Evolutionary conservation across 2,797 vertebrate species (phyloP).

Genomic region (Pampus argenteus): DNA sequence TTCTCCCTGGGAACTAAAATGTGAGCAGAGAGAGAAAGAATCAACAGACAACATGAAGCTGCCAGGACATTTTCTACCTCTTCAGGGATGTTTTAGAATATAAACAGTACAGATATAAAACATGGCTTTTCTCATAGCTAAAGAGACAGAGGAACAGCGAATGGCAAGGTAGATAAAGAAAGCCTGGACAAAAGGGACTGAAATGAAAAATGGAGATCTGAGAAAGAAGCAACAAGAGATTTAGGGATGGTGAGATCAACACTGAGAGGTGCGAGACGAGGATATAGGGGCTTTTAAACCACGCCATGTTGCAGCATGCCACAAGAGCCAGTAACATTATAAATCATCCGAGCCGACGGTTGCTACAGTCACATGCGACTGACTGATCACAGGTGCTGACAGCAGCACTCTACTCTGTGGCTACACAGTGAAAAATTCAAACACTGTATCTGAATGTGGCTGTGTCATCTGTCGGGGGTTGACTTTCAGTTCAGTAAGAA

Average conservation of each 20-base stretch:
- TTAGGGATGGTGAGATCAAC: slow-evolving; percentile 38
- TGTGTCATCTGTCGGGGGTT: slow-evolving; percentile 14
- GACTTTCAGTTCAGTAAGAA: slow-evolving; percentile 13
- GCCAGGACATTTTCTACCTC: slow-evolving; percentile 20
- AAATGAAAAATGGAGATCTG: slow-evolving; percentile 55
- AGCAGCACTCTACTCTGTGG: slow-evolving; percentile 4
- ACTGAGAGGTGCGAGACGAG: slow-evolving; percentile 29
- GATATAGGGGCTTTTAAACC: slow-evolving; percentile 52
- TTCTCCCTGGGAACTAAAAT: slow-evolving; percentile 25
- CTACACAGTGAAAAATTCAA: slow-evolving; percentile 27
- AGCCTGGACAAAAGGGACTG: slow-evolving; percentile 27
- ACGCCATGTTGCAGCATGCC: slow-evolving; percentile 58
- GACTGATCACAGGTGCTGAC: slow-evolving; percentile 68
- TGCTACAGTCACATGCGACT: slow-evolving; percentile 29
- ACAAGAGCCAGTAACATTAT: slow-evolving; percentile 48
- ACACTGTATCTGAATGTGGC: slow-evolving; percentile 13
- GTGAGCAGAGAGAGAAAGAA: slow-evolving; percentile 9
- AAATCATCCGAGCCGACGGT: slow-evolving; percentile 43
- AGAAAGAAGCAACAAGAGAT: slow-evolving; percentile 42
- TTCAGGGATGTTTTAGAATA: background rate
- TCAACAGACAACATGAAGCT: background rate
- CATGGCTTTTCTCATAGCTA: background rate
- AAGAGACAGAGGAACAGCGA: slow-evolving; percentile 10
- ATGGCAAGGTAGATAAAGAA: slow-evolving; percentile 29
- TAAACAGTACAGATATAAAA: background rate